Conservation (phyloP, 2,888 invertebrate species). For the Eupsilia transversa region DNA sequence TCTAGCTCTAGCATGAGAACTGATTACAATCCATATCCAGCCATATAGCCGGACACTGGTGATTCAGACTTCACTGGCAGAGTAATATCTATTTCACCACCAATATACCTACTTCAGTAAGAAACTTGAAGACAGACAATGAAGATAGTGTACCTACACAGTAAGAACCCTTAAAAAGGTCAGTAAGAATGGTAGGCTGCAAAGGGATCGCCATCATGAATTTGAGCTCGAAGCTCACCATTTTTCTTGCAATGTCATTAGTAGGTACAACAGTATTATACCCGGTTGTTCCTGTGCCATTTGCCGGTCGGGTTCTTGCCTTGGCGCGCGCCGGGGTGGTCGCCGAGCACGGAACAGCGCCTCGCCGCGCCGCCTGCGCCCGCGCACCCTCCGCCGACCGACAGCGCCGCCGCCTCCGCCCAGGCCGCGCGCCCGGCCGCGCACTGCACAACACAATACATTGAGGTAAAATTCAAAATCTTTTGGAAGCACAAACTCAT, state of each 20-base stretch:
- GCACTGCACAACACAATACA: slow-evolving; percentile 90
- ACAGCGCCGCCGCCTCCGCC: slow-evolving; percentile 92
- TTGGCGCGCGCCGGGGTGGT: slow-evolving; percentile 91
- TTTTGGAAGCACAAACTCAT: background rate
- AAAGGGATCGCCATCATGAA: too few relatives aligned
- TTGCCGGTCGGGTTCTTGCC: slow-evolving; percentile 89
- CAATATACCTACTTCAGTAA: background rate
- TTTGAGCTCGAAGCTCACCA: background rate
- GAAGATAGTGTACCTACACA: background rate
- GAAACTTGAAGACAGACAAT: background rate
- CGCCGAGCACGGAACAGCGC: slow-evolving; percentile 91
- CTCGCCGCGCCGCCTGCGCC: slow-evolving; percentile 90
- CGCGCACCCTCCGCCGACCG: slow-evolving; percentile 87
- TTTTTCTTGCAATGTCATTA: slow-evolving; percentile 61
- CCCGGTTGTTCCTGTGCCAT: slow-evolving; percentile 97
- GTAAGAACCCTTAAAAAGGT: background rate
- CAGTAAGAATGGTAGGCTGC: background rate
- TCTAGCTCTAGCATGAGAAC: slow-evolving; percentile 11
- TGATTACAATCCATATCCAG: background rate
- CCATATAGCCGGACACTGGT: background rate
- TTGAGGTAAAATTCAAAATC: background rate
- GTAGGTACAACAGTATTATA: slow-evolving; percentile 75
- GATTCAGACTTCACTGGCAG: background rate
- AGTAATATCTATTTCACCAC: background rate
- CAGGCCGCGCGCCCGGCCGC: slow-evolving; percentile 96